These are phyloP conservation scores for Macaria notata DNA, from an alignment of 2,888 invertebrate genomes.

Conservation along the genomic window DNA sequence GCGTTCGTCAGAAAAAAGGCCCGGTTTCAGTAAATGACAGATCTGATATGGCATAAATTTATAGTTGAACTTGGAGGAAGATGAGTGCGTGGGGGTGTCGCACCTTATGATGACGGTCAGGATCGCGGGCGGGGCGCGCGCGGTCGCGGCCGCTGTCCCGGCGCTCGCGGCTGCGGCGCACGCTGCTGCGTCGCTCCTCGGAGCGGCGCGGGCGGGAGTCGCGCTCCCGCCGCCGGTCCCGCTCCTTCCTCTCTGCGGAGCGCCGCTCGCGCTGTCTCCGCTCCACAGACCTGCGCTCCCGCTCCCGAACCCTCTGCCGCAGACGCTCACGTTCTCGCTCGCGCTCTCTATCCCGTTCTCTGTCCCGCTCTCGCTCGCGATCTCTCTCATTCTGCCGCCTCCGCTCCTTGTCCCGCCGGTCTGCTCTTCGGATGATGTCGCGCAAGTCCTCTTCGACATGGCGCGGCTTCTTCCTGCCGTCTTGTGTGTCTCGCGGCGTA, in stretches of 20 bases:
- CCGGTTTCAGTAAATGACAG: too few relatives aligned
- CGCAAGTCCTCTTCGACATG: conserved; percentile 66
- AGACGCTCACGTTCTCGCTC: conserved; percentile 32
- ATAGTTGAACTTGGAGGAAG: too few relatives aligned
- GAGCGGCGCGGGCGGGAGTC: conserved; percentile 31
- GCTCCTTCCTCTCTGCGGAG: conserved; percentile 27
- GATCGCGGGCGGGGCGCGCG: conserved; percentile 34
- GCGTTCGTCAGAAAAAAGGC: too few relatives aligned
- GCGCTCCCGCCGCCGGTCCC: conserved; percentile 41
- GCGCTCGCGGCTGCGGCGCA: neutral
- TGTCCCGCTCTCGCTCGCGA: conserved; percentile 29
- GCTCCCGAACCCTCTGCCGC: conserved; percentile 33
- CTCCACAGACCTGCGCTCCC: conserved; percentile 32
- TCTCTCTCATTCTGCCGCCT: conserved; percentile 47
- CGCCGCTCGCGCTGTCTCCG: conserved; percentile 21
- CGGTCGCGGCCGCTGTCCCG: conserved; percentile 7
- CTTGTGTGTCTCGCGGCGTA: conserved; percentile 34
- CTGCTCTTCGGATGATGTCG: conserved; percentile 62
- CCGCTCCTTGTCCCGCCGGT: conserved; percentile 51
- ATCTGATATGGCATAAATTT: too few relatives aligned
- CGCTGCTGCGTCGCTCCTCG: conserved; percentile 25
- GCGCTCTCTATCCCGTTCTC: conserved; percentile 21
- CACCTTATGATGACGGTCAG: conserved; percentile 47
- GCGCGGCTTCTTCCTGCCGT: conserved; percentile 54
- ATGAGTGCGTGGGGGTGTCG: conserved; percentile 1